Percentiles rank a stretch among this genome's conserved stretches.
These are phyloP conservation scores for Micrastur ruficollis DNA, from an alignment of 2,797 vertebrate genomes.

Conservation along the genomic window DNA sequence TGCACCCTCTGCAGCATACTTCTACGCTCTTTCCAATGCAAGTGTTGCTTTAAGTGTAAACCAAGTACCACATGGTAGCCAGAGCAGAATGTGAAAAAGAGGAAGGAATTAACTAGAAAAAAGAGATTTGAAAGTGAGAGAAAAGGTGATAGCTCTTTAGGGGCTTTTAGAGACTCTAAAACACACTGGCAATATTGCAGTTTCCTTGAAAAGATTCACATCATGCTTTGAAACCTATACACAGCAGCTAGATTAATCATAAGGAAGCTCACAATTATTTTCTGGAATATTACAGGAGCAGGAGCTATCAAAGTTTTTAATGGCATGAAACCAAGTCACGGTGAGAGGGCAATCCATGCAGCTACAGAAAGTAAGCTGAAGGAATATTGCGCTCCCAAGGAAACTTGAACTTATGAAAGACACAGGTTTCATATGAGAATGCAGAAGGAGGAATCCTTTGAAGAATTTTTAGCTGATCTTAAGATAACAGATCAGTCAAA, in stretches of 20 bases:
- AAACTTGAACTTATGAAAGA: slow-evolving; percentile 14
- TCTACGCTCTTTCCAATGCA: not conserved
- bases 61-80: not conserved
- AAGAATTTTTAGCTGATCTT: slow-evolving; percentile 43
- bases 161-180: not conserved
- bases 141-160: not conserved
- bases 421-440: not conserved
- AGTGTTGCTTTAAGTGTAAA: not conserved
- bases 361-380: not conserved
- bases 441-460: slow-evolving; percentile 3
- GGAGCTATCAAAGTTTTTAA: not conserved
- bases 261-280: not conserved
- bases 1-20: not conserved
- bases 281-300: slow-evolving; percentile 24
- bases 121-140: not conserved
- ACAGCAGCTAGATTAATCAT: not conserved
- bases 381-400: not conserved
- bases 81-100: not conserved
- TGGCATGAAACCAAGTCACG: not conserved
- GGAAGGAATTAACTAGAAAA: not conserved
- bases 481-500: not conserved
- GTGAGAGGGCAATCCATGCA: slow-evolving; percentile 11
- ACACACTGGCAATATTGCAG: not conserved
- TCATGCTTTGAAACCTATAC: not conserved
- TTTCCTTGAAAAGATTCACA: not conserved